Evolutionary conservation across 53 echinoderm and acorn worm genomes (phyloP).

Genomic region (Temnopleurus reevesii): DNA sequence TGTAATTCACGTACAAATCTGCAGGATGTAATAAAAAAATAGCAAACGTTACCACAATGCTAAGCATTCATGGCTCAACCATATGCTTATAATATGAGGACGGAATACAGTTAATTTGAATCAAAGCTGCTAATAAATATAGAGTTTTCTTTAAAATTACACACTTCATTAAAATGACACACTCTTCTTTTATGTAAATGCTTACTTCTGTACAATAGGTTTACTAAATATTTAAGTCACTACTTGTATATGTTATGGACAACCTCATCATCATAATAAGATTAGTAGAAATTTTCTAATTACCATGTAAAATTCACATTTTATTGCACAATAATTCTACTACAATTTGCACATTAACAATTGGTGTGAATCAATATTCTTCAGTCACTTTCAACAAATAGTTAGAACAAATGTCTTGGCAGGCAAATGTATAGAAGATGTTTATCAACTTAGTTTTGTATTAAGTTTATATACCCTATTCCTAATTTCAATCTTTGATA

Average conservation of each 20-base stretch:
- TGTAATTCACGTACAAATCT: neutral
- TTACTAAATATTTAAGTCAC: neutral
- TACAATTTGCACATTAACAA: neutral
- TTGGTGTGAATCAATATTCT: neutral
- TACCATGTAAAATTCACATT: neutral
- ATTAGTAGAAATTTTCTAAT: neutral
- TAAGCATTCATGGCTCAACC: constrained; percentile 8
- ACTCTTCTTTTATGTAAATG: neutral
- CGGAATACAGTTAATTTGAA: neutral
- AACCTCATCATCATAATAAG: neutral
- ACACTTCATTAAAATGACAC: neutral
- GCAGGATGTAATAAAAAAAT: neutral
- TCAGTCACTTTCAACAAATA: too few species aligned
- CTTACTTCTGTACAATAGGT: neutral
- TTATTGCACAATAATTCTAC: neutral
- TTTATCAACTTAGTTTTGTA: too few species aligned
- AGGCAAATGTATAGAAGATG: too few species aligned
- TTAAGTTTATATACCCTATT: neutral
- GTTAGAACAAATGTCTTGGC: too few species aligned
- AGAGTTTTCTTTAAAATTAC: neutral
- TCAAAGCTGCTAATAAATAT: neutral
- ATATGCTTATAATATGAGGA: neutral
- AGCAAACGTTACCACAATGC: neutral
- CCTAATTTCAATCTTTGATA: neutral
- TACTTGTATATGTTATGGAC: neutral